phyloP scores from a whole-genome alignment of 2,797 vertebrate genomes.

The Liasis olivaceus region DNA sequence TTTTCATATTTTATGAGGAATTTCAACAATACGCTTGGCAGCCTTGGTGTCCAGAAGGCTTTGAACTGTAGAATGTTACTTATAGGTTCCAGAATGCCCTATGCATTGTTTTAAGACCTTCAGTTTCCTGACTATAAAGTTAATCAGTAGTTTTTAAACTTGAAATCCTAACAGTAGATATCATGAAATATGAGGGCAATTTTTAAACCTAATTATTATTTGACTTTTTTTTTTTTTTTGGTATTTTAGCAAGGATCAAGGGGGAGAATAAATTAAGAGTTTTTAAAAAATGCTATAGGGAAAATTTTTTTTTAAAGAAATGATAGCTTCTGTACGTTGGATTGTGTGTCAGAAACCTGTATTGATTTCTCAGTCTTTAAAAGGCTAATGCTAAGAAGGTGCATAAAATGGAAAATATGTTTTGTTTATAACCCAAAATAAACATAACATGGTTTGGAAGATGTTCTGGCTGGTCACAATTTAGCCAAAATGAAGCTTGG shows the following conservation, averaged over 20 bases:
- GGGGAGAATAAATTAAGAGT: not conserved
- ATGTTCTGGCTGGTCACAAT: too few relatives aligned
- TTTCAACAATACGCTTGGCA: not conserved
- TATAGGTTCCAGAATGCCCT: not conserved
- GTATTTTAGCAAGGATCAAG: not conserved
- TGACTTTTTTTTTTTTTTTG: not conserved
- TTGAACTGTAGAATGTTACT: not conserved
- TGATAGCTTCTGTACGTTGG: not conserved
- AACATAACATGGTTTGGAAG: too few relatives aligned
- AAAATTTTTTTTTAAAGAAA: not conserved
- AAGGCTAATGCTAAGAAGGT: not conserved
- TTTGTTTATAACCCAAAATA: too few relatives aligned
- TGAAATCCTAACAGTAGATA: not conserved
- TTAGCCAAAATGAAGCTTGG: too few relatives aligned
- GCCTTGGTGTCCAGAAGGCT: not conserved
- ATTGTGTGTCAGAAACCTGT: not conserved
- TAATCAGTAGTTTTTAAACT: not conserved
- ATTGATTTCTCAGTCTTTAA: not conserved
- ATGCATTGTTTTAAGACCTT: not conserved
- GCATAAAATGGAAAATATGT: not conserved
- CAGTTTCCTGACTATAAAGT: not conserved
- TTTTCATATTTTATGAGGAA: not conserved
- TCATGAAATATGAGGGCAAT: not conserved
- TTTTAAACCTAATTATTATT: not conserved
- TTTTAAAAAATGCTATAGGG: too few relatives aligned